These are phyloP conservation scores for Antheraea mylitta DNA, from an alignment of 1,140 invertebrate genomes.

Conservation along the genomic window DNA sequence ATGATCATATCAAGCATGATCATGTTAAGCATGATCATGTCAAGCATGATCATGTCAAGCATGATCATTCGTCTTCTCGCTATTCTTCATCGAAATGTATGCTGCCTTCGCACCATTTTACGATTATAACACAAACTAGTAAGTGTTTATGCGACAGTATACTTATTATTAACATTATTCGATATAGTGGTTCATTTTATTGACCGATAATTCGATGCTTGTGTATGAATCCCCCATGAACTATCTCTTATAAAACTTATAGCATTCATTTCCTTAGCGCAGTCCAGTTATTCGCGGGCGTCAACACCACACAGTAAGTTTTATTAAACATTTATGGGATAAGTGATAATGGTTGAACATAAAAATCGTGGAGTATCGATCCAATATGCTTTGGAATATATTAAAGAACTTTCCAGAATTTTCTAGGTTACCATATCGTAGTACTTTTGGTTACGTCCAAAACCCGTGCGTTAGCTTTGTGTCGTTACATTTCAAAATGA, in stretches of 20 bases:
- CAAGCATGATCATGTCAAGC: constrained; percentile 47
- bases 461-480: too few relatives aligned
- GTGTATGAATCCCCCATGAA: neutral
- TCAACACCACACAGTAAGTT: constrained; percentile 74
- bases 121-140: constrained; percentile 57
- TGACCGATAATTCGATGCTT: constrained; percentile 11
- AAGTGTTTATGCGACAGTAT: constrained; percentile 35
- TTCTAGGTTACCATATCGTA: too few relatives aligned
- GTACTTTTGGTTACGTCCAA: too few relatives aligned
- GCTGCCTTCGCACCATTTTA: constrained; percentile 56
- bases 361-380: too few relatives aligned
- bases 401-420: too few relatives aligned
- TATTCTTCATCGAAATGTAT: constrained; percentile 54
- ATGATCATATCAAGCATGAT: constrained; percentile 46
- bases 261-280: constrained; percentile 51
- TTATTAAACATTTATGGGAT: neutral
- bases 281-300: constrained; percentile 67
- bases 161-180: neutral
- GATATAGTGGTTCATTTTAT: neutral
- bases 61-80: constrained; percentile 50
- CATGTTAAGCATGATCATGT: constrained; percentile 32
- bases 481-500: too few relatives aligned
- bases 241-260: too few relatives aligned
- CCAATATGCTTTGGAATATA: too few relatives aligned
- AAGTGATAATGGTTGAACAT: neutral